phyloP scores from a whole-genome alignment of 2,113 vertebrate species.

The Leptodactylus fuscus region DNA sequence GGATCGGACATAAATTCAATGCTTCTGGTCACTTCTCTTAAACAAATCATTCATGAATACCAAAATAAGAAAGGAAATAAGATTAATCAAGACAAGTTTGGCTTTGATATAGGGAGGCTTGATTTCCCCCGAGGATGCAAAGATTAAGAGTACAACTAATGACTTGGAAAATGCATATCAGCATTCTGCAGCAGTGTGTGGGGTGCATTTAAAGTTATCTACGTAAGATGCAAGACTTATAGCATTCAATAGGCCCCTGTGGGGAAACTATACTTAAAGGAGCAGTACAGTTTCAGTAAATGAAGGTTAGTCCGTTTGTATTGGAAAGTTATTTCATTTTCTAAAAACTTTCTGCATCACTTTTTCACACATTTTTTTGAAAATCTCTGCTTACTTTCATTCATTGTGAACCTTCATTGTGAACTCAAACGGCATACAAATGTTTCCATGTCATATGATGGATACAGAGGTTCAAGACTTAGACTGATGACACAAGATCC shows the following conservation, averaged over 20 bases:
- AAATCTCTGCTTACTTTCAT: too few relatives aligned
- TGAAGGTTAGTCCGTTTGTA: not conserved
- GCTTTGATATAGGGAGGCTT: not conserved
- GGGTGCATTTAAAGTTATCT: conserved; percentile 4
- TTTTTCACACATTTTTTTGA: not conserved
- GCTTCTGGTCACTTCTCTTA: conserved; percentile 7
- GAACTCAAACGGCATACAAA: too few relatives aligned
- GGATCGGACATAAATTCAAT: not conserved
- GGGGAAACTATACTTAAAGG: not conserved
- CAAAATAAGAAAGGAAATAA: conserved; percentile 18
- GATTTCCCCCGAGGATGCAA: conserved; percentile 41
- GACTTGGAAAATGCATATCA: conserved; percentile 40
- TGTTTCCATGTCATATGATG: too few relatives aligned
- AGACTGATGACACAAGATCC: too few relatives aligned
- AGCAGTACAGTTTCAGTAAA: not conserved
- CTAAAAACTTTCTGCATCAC: not conserved
- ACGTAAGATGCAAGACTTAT: not conserved
- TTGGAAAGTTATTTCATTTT: not conserved
- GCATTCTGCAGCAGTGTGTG: not conserved
- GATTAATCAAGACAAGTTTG: conserved; percentile 41
- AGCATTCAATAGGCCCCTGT: not conserved
- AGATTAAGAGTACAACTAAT: conserved; percentile 46
- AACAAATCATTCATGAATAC: conserved; percentile 36
- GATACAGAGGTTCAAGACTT: too few relatives aligned
- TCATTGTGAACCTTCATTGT: too few relatives aligned